Evolutionary conservation across 1,140 invertebrate genomes (phyloP).

Genomic region (Coelopa frigida): DNA sequence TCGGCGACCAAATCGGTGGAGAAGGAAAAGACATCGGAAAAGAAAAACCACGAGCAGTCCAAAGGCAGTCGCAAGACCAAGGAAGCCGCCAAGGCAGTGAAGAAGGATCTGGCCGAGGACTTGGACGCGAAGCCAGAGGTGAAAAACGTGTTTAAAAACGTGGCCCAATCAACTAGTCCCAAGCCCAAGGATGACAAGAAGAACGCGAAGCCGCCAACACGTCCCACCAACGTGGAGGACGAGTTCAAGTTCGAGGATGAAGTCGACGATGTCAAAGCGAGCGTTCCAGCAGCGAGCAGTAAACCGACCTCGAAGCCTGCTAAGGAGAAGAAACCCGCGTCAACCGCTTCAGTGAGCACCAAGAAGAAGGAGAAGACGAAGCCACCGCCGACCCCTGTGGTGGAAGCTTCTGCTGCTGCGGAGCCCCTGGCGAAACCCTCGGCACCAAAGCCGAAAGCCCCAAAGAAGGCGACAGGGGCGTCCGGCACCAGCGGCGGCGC

Average conservation of each 20-base stretch:
- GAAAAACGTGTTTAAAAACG: conserved; percentile 27
- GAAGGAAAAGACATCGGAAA: conserved; percentile 4
- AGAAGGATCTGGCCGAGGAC: conserved; percentile 5
- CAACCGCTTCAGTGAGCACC: neutral
- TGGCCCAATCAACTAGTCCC: neutral
- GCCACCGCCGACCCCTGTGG: neutral
- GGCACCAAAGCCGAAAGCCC: conserved; percentile 27
- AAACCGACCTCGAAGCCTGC: neutral
- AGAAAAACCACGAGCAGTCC: neutral
- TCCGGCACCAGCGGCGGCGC: conserved; percentile 17
- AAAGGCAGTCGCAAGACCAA: neutral
- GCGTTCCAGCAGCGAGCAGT: neutral
- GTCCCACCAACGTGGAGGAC: neutral
- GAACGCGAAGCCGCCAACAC: conserved; percentile 15
- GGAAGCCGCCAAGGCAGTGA: neutral
- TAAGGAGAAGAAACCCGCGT: conserved; percentile 1
- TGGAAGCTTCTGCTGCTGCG: neutral
- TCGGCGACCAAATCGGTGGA: neutral
- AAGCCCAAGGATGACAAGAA: too few species aligned
- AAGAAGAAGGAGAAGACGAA: neutral
- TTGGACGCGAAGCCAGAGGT: too few species aligned
- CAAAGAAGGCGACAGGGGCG: conserved; percentile 14
- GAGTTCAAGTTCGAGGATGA: conserved; percentile 21
- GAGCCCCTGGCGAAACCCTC: conserved; percentile 17
- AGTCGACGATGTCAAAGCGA: conserved; percentile 1